Percentiles rank a stretch among this genome's conserved stretches.
phyloP scores from a whole-genome alignment of 2,888 invertebrate species.

The Pyrgus malvae region DNA sequence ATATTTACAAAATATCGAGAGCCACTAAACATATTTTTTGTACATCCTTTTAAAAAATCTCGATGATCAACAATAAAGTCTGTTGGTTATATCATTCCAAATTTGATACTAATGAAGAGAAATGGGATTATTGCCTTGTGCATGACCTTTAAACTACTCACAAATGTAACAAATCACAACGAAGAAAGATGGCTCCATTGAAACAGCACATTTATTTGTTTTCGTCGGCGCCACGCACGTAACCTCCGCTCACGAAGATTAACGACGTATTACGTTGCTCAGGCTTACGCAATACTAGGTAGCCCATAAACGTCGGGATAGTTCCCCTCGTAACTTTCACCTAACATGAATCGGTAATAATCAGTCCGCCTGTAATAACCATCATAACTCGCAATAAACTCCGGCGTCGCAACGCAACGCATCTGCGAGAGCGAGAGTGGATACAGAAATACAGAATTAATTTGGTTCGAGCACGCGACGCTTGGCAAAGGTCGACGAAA shows the following conservation, averaged over 20 bases:
- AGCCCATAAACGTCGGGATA: conserved; percentile 32
- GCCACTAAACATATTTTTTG: no score
- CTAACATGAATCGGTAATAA: conserved; percentile 57
- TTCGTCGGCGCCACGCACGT: conserved; percentile 10
- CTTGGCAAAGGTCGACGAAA: conserved; percentile 44
- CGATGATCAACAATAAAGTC: no score
- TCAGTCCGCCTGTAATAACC: conserved; percentile 57
- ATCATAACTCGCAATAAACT: conserved; percentile 58
- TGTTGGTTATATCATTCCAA: no score
- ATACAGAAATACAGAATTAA: conserved; percentile 56
- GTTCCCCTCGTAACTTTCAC: conserved; percentile 64
- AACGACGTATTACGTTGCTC: conserved; percentile 20
- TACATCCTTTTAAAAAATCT: no score
- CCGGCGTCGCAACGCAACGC: conserved; percentile 46
- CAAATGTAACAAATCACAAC: not conserved
- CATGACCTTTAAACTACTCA: not conserved
- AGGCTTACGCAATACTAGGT: conserved; percentile 25
- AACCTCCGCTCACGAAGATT: conserved; percentile 27
- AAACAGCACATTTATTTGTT: conserved; percentile 13
- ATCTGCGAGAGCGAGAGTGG: conserved; percentile 68
- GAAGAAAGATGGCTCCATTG: conserved; percentile 1
- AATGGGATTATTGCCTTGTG: no score
- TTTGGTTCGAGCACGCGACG: conserved; percentile 71
- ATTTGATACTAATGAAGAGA: no score
- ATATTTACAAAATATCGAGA: no score